Conservation (phyloP, 2,888 invertebrate genomes). For the Nomada ruficornis region DNA sequence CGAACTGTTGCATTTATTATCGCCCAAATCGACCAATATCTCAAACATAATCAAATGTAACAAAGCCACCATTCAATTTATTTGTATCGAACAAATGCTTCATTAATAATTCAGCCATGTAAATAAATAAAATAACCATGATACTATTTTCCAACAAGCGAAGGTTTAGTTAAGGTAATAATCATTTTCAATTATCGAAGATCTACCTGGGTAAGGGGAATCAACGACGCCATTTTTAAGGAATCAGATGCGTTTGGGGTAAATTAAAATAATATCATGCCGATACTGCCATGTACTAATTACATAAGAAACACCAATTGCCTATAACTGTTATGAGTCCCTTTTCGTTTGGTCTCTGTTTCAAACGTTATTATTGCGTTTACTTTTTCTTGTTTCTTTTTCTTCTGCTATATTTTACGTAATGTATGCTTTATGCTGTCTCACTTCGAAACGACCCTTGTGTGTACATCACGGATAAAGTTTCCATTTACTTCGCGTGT, state of each 20-base stretch:
- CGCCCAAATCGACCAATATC: conserved; percentile 47
- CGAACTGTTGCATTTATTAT: conserved; percentile 54
- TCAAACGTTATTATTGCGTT: not conserved
- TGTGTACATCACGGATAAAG: conserved; percentile 22
- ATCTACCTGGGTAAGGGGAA: conserved; percentile 51
- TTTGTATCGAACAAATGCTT: not conserved
- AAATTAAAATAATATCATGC: conserved; percentile 75
- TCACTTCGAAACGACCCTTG: conserved; percentile 18
- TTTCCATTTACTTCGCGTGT: conserved; percentile 15
- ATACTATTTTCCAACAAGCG: conserved; percentile 10
- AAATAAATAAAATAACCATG: conserved; percentile 6
- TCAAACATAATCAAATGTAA: conserved; percentile 4
- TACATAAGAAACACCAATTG: conserved; percentile 75
- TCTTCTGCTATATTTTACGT: not conserved
- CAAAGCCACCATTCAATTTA: not conserved
- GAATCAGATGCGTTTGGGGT: conserved; percentile 15
- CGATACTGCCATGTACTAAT: conserved; percentile 80
- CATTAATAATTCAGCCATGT: conserved; percentile 26
- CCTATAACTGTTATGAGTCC: conserved; percentile 61
- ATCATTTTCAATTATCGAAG: not conserved
- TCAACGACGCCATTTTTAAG: conserved; percentile 1
- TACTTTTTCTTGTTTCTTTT: not conserved
- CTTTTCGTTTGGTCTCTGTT: not conserved
- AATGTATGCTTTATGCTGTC: not conserved
- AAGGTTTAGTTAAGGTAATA: not conserved